These are phyloP conservation scores for Drosophila orena DNA, from an alignment of 1,140 invertebrate genomes.

Conservation along the genomic window DNA sequence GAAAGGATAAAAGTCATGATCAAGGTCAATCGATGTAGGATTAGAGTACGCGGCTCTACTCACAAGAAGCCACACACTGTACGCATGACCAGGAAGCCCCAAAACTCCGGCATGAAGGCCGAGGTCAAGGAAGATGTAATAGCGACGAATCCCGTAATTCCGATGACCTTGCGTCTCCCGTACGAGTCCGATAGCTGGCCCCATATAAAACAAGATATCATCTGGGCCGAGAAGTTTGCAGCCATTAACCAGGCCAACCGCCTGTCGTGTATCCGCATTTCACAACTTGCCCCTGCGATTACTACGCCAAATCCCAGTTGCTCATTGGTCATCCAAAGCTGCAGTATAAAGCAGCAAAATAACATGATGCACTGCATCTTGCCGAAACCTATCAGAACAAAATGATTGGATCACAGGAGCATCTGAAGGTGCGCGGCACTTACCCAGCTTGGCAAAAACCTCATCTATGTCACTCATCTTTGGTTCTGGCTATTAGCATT, in stretches of 20 bases:
- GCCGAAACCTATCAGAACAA: slow-evolving; percentile 43
- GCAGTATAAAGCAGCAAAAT: background rate
- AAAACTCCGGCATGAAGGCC: slow-evolving; percentile 53
- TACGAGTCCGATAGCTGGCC: slow-evolving; percentile 42
- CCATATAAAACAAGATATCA: slow-evolving; percentile 6
- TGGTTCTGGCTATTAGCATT: background rate
- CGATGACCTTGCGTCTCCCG: slow-evolving; percentile 48
- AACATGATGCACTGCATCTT: slow-evolving; percentile 32
- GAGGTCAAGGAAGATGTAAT: slow-evolving; percentile 14
- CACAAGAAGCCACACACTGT: slow-evolving; percentile 32
- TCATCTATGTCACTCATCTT: slow-evolving; percentile 36
- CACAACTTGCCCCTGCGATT: slow-evolving; percentile 24
- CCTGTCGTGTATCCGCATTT: slow-evolving; percentile 13
- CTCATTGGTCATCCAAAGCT: slow-evolving; percentile 41
- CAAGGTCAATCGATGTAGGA: background rate
- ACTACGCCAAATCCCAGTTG: slow-evolving; percentile 44
- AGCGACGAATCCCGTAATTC: background rate
- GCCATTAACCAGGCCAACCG: slow-evolving; percentile 20
- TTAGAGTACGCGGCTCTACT: background rate
- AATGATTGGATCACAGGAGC: background rate
- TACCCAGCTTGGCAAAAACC: slow-evolving; percentile 27
- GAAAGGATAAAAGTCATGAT: background rate
- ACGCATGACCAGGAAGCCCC: slow-evolving; percentile 41
- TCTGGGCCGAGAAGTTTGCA: slow-evolving; percentile 12
- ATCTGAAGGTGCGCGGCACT: background rate